Conservation (phyloP, 2,797 vertebrate species). For the Momotus momota region DNA sequence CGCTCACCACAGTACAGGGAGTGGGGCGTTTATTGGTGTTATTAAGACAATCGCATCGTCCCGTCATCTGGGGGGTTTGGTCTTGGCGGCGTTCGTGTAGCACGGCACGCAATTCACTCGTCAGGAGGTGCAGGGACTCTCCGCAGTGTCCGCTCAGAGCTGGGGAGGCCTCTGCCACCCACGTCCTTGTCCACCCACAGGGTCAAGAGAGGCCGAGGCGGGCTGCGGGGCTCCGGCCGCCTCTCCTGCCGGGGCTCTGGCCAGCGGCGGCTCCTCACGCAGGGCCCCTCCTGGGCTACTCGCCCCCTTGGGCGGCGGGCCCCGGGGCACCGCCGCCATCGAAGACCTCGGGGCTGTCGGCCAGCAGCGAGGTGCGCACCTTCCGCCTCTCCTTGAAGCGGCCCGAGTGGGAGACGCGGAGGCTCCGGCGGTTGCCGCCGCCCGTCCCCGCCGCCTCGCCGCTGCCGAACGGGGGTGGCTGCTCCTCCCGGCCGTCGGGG, state of each 20-base stretch:
- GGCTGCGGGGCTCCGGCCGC: no score
- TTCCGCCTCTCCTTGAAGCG: constrained; percentile 91
- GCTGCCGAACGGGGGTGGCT: constrained; percentile 54
- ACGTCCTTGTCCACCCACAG: fast-evolving
- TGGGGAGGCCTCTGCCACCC: not conserved
- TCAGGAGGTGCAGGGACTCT: not conserved
- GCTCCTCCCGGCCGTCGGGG: constrained; percentile 67
- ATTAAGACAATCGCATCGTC: not conserved
- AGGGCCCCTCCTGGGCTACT: constrained; percentile 39
- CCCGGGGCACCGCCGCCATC: constrained; percentile 65
- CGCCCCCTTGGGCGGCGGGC: constrained; percentile 63
- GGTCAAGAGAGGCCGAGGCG: not conserved
- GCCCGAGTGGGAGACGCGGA: constrained; percentile 92
- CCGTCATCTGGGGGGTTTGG: not conserved
- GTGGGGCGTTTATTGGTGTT: not conserved
- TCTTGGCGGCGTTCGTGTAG: not conserved
- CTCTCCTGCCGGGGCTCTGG: no score
- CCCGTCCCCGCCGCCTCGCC: constrained; percentile 75
- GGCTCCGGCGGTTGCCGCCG: constrained; percentile 86
- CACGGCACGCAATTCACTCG: fast-evolving
- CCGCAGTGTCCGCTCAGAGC: not conserved
- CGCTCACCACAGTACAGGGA: not conserved
- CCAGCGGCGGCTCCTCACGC: not conserved
- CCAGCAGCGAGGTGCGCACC: constrained; percentile 85
- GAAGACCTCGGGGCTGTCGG: constrained; percentile 79